Evolutionary conservation across 35 echinoderm and acorn worm genomes (phyloP), one percentile per base, ranked within the genome.

Genomic region (Amphiura filiformis): DNA sequence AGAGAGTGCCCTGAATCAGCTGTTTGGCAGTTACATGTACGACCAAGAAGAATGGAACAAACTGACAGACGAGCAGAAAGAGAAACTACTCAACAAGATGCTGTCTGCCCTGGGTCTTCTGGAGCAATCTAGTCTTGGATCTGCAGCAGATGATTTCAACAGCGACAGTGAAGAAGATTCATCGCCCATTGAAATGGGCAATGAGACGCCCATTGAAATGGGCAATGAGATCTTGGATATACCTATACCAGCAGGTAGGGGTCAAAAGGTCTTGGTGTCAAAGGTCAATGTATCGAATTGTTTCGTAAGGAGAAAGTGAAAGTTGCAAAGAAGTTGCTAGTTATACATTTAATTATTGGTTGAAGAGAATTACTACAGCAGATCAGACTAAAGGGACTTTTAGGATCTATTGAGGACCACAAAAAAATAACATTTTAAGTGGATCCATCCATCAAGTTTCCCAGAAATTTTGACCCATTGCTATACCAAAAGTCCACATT

Each of bases 1-100:
- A 70, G 61, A 70, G 28, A 70, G 28, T 23, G 28, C 61, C 15
- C 61, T 70, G 11, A 70, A 70, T 30, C 7, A 70, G 61, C 61
- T 70, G 26, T 70, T 70, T 70, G 61, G 61, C 61, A 70, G 61
- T 23, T 70, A 70, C 61, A 70, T 70, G 61, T 70, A 70, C 61
- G 61, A 70, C 26, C 61, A 70, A n/a, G 61, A 70, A 23, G 61
- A 70, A n/a, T 70, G 61, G 61, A 30, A 70, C 17, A 70, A 70
- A 70, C 28, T 70, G 28, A 70, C 17, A 3, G 28, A 70, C 7
- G 61, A 70, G 26, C 61, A 70, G 61, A 70, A 70, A 23, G 61
- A 70, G 26, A 23, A 26, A 3, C 61, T 70, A 2, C 61, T 70
- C 61, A 70, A 70, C 61, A 70, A 70, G 61, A 70, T 70, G 61